A percentile compares a stretch with the other conserved stretches of the same genome.
Evolutionary conservation across 2,888 invertebrate genomes (phyloP).

Genomic region (Macrophya annulata): DNA sequence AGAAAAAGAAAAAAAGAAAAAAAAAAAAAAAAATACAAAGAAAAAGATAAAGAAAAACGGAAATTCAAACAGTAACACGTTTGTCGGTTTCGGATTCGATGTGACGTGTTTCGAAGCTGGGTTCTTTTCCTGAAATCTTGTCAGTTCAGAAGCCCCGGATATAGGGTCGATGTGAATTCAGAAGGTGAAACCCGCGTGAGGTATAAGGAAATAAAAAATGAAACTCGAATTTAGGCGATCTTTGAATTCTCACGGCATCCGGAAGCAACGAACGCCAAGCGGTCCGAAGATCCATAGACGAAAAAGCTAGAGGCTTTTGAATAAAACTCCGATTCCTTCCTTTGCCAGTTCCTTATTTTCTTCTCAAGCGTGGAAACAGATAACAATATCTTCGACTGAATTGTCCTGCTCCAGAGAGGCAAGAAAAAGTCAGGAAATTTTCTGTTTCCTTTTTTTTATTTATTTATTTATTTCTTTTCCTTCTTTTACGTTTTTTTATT

Average conservation of each 20-base stretch:
- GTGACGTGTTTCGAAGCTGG: conserved; percentile 14
- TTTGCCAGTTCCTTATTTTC: conserved; percentile 27
- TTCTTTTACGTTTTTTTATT: not conserved
- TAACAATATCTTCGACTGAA: conserved; percentile 44
- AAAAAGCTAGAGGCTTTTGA: conserved; percentile 13
- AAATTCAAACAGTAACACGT: not conserved
- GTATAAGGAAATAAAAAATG: conserved; percentile 35
- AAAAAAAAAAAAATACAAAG: no score
- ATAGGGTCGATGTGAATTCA: conserved; percentile 32
- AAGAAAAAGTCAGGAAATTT: conserved; percentile 10
- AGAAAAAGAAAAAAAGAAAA: not conserved
- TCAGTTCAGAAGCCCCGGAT: not conserved
- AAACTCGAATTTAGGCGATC: conserved; percentile 33
- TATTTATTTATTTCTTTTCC: not conserved
- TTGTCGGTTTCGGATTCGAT: conserved; percentile 38
- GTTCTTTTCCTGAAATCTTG: not conserved
- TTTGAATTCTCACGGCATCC: conserved; percentile 31
- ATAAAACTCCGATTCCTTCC: conserved; percentile 19
- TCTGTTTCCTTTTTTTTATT: not conserved
- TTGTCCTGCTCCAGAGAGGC: conserved; percentile 3
- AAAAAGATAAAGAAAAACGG: not conserved
- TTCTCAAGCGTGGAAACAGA: conserved; percentile 45
- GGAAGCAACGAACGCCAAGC: not conserved
- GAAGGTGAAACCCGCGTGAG: conserved; percentile 8
- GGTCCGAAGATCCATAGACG: not conserved